Evolutionary conservation across 2,888 invertebrate species (phyloP).

Genomic region (Hipparchia semele): DNA sequence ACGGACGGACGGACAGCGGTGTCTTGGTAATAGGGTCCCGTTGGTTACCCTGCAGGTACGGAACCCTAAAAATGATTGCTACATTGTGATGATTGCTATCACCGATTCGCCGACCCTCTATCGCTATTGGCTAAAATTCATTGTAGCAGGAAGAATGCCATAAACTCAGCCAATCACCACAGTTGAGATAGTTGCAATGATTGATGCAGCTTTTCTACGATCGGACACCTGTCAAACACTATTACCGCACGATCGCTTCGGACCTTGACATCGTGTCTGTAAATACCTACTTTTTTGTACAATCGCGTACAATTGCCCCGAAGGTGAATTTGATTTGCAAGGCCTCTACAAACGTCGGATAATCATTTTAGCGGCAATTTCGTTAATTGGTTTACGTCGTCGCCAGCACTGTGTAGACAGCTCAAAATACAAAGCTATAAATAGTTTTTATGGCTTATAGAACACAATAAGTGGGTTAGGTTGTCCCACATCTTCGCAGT

Average conservation of each 20-base stretch:
- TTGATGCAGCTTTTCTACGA: no score
- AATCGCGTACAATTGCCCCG: constrained; percentile 44
- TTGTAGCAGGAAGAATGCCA: no score
- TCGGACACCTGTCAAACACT: constrained; percentile 30
- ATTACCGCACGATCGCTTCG: constrained; percentile 35
- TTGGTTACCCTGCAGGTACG: no score
- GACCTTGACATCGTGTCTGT: constrained; percentile 30
- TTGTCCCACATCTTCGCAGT: background rate
- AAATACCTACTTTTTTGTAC: constrained; percentile 47
- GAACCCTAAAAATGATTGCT: no score
- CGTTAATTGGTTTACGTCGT: constrained; percentile 39
- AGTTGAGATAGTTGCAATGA: no score
- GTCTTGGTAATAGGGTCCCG: no score
- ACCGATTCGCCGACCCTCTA: no score
- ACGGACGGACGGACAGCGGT: no score
- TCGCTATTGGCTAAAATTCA: no score
- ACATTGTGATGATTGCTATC: no score
- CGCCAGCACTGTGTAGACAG: constrained; percentile 7
- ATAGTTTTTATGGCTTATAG: background rate
- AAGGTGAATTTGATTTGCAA: constrained; percentile 55
- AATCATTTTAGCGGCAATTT: constrained; percentile 33
- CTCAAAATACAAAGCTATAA: background rate
- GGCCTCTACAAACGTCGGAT: constrained; percentile 41
- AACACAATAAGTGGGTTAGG: background rate
- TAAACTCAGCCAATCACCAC: no score